Percentiles rank a stretch among this genome's conserved stretches.
phyloP scores from a whole-genome alignment of 2,797 vertebrate genomes.

The Masticophis lateralis region DNA sequence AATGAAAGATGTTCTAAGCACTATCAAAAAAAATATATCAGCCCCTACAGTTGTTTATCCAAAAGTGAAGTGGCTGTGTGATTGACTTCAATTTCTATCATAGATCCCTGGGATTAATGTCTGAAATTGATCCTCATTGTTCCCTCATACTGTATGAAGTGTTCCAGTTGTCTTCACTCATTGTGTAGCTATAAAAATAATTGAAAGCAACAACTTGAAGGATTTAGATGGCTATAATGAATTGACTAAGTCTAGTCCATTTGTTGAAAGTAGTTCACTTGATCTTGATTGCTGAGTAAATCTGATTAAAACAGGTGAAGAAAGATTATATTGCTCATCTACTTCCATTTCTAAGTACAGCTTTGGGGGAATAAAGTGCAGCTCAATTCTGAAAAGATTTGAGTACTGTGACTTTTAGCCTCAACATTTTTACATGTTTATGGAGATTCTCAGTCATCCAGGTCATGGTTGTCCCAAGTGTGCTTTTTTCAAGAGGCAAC shows the following conservation, averaged over 20 bases:
- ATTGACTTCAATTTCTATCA: background rate
- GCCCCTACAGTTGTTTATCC: background rate
- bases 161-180: background rate
- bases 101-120: background rate
- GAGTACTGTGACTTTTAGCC: background rate
- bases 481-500: too few relatives aligned
- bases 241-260: background rate
- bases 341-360: background rate
- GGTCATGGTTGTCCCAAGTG: background rate
- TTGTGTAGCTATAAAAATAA: background rate
- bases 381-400: background rate
- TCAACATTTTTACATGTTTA: background rate
- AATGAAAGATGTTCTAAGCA: background rate
- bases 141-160: background rate
- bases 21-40: background rate
- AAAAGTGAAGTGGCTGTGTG: background rate
- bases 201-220: conserved; percentile 7
- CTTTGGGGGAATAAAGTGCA: background rate
- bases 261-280: conserved; percentile 1
- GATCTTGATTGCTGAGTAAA: background rate
- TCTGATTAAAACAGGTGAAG: background rate
- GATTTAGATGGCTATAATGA: background rate
- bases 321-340: background rate
- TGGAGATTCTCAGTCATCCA: background rate
- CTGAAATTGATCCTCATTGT: background rate